Conservation (phyloP, 2,797 vertebrate species). For the Benthosema pterotum region DNA sequence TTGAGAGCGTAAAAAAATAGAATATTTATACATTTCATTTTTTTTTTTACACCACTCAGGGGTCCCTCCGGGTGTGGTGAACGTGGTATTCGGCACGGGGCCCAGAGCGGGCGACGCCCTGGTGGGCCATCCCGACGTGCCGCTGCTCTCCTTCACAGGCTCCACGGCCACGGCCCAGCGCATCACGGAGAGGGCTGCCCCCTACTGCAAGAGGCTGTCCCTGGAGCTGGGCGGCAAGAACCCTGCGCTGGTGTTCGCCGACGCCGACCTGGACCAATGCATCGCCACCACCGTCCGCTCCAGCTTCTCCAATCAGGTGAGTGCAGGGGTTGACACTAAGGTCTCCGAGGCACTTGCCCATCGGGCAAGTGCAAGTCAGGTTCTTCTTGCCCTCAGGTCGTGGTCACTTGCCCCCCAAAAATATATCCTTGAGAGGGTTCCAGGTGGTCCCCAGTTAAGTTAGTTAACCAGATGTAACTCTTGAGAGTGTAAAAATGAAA, state of each 20-base stretch:
- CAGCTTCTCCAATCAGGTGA: conserved; percentile 92
- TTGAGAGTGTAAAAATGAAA: no score
- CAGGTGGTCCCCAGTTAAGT: no score
- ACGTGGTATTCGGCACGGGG: conserved; percentile 89
- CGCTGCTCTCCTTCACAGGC: conserved; percentile 93
- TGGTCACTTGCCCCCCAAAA: no score
- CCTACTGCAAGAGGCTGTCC: conserved; percentile 91
- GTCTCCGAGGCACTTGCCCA: no score
- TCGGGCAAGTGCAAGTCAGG: no score
- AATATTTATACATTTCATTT: no score
- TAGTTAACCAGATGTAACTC: no score
- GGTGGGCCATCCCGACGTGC: conserved; percentile 89
- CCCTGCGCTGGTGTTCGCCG: conserved; percentile 91
- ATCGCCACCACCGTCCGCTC: conserved; percentile 88
- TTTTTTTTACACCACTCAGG: conserved; percentile 78
- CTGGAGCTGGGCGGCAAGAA: conserved; percentile 97
- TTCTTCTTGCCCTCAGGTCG: no score
- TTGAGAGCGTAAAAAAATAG: no score
- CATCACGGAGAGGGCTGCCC: conserved; percentile 87
- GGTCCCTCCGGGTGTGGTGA: conserved; percentile 91
- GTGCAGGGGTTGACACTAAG: no score
- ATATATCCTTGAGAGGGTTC: no score
- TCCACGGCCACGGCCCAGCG: conserved; percentile 89
- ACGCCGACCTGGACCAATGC: conserved; percentile 89
- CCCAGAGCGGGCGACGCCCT: conserved; percentile 87